These are phyloP conservation scores for Excalfactoria chinensis DNA, from an alignment of 2,113 vertebrate species.

Conservation along the genomic window DNA sequence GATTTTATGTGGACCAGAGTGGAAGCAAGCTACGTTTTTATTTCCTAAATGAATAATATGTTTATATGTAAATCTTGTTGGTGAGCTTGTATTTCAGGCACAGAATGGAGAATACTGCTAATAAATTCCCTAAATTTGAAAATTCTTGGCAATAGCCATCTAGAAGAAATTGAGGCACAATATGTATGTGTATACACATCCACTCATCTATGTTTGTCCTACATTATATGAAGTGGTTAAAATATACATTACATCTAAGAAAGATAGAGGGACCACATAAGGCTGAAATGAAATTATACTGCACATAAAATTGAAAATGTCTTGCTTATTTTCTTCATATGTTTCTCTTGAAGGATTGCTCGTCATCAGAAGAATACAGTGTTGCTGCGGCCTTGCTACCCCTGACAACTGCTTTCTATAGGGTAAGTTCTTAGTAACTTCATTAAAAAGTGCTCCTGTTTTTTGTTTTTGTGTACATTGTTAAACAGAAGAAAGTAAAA, in stretches of 20 bases:
- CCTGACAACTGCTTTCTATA: conserved; percentile 93
- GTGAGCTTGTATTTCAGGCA: neutral
- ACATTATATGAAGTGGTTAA: neutral
- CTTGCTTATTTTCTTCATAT: conserved; percentile 52
- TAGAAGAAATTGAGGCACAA: neutral
- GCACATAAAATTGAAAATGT: neutral
- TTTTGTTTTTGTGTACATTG: neutral
- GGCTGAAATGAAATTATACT: neutral
- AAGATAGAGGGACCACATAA: neutral
- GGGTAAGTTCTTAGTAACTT: conserved; percentile 83
- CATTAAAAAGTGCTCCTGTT: neutral
- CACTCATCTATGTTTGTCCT: neutral
- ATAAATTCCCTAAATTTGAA: neutral
- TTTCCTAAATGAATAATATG: neutral
- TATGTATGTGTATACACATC: fast-evolving
- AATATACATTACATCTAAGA: neutral
- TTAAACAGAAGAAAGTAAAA: neutral
- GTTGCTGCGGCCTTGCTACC: conserved; percentile 93
- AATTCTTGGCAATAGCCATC: neutral
- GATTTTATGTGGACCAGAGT: neutral
- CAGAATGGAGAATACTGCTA: neutral
- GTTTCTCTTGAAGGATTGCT: conserved; percentile 90
- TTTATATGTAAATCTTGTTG: neutral
- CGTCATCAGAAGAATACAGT: conserved; percentile 92
- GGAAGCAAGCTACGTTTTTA: neutral